phyloP scores from a whole-genome alignment of 2,888 invertebrate genomes.

The Ypsolopha scabrella region DNA sequence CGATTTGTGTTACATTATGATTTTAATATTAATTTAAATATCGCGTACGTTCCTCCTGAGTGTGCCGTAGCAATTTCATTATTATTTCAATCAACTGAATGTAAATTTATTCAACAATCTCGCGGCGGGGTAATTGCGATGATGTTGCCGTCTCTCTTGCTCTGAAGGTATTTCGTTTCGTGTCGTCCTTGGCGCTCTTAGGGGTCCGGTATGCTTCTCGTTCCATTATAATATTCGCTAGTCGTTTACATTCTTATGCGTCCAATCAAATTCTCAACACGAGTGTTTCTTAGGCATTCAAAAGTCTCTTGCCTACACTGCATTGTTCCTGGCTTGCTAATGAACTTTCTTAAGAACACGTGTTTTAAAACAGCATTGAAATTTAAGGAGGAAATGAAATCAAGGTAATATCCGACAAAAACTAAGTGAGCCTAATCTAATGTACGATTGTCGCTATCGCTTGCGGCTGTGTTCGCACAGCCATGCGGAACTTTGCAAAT shows the following conservation, averaged over 20 bases:
- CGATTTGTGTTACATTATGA: constrained; percentile 62
- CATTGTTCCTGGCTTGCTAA: no score
- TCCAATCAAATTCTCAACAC: constrained; percentile 60
- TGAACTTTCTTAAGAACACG: no score
- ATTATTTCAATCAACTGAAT: constrained; percentile 71
- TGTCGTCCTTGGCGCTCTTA: constrained; percentile 3
- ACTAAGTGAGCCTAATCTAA: no score
- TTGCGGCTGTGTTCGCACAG: no score
- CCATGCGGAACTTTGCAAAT: no score
- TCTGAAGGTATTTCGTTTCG: constrained; percentile 12
- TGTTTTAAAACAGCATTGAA: no score
- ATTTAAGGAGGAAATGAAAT: no score
- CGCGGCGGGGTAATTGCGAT: constrained; percentile 64
- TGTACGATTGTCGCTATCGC: no score
- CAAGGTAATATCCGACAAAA: no score
- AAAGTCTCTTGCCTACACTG: no score
- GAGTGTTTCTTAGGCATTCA: no score
- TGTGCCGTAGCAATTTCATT: constrained; percentile 67
- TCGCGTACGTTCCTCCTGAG: constrained; percentile 55
- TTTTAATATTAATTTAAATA: constrained; percentile 70
- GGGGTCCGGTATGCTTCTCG: constrained; percentile 17
- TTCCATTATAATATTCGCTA: constrained; percentile 32
- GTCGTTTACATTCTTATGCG: constrained; percentile 61
- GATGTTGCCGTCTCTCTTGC: constrained; percentile 25
- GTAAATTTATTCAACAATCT: constrained; percentile 72